Percentiles rank a stretch among this genome's conserved stretches.
These are phyloP conservation scores for Poeciliopsis infans DNA, from an alignment of 2,797 vertebrate species.

Conservation along the genomic window DNA sequence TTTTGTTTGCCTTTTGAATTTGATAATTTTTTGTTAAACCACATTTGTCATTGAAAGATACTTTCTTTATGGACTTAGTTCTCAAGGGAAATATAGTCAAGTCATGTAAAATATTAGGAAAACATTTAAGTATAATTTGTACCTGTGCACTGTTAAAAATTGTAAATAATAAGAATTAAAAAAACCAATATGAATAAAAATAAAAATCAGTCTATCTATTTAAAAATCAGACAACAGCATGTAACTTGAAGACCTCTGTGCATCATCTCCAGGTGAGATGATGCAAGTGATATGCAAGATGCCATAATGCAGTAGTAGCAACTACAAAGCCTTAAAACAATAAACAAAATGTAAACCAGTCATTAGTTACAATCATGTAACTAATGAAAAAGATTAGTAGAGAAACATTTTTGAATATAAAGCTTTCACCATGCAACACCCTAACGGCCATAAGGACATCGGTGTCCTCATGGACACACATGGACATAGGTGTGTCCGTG, in stretches of 20 bases:
- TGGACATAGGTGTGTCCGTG: too few species aligned
- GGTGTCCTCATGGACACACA: too few species aligned
- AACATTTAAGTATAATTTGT: neutral
- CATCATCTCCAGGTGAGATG: neutral
- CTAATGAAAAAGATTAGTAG: neutral
- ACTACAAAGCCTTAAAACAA: neutral
- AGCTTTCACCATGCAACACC: neutral
- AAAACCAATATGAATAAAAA: neutral
- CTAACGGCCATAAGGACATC: too few species aligned
- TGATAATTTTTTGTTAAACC: constrained; percentile 2
- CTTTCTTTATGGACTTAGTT: constrained; percentile 11
- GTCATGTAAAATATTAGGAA: neutral
- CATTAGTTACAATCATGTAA: neutral
- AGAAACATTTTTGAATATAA: neutral
- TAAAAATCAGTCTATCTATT: neutral
- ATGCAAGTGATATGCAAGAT: constrained; percentile 11
- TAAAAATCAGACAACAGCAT: neutral
- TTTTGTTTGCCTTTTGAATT: constrained; percentile 2
- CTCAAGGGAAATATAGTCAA: neutral
- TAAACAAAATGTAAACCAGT: neutral
- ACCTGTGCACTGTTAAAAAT: neutral
- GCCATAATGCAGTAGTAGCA: too few species aligned
- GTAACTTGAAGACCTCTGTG: neutral
- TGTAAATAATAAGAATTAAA: neutral
- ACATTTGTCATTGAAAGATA: constrained; percentile 5